phyloP scores from a whole-genome alignment of 2,888 invertebrate genomes.

The Euzophera pinguis region DNA sequence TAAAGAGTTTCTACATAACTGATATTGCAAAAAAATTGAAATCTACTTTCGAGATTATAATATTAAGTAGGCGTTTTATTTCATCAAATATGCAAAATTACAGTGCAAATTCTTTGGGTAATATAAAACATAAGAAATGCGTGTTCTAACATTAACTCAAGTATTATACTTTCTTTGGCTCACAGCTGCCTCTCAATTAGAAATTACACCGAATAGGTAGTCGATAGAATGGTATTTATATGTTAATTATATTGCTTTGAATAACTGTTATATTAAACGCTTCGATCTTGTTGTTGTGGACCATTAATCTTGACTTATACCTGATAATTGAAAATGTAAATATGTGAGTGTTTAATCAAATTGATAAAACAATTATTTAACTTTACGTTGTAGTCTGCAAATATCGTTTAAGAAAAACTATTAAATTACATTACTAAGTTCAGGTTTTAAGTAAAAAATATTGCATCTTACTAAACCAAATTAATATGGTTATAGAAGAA shows the following conservation, averaged over 20 bases:
- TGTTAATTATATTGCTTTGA: constrained; percentile 7
- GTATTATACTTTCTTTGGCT: background rate
- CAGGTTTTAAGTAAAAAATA: too few relatives aligned
- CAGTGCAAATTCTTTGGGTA: background rate
- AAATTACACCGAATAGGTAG: constrained; percentile 7
- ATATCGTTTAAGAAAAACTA: too few relatives aligned
- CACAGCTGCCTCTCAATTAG: constrained; percentile 6
- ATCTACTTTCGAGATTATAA: too few relatives aligned
- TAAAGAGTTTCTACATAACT: too few relatives aligned
- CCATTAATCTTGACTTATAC: constrained; percentile 3
- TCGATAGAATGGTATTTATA: constrained; percentile 2
- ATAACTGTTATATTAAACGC: constrained; percentile 5
- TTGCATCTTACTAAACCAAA: too few relatives aligned
- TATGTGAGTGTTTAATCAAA: constrained; percentile 1
- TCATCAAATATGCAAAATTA: too few relatives aligned
- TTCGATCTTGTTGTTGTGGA: background rate
- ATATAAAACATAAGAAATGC: background rate
- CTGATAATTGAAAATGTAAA: background rate
- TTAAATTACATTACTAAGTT: too few relatives aligned
- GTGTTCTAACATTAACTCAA: background rate
- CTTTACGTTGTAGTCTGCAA: too few relatives aligned
- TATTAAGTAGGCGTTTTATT: too few relatives aligned
- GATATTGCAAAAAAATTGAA: too few relatives aligned
- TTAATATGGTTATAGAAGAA: too few relatives aligned
- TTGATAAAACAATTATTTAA: background rate